A percentile compares a stretch with the other conserved stretches of the same genome.
phyloP scores from a whole-genome alignment of 2,113 vertebrate genomes.

The Spea multiplicata region DNA sequence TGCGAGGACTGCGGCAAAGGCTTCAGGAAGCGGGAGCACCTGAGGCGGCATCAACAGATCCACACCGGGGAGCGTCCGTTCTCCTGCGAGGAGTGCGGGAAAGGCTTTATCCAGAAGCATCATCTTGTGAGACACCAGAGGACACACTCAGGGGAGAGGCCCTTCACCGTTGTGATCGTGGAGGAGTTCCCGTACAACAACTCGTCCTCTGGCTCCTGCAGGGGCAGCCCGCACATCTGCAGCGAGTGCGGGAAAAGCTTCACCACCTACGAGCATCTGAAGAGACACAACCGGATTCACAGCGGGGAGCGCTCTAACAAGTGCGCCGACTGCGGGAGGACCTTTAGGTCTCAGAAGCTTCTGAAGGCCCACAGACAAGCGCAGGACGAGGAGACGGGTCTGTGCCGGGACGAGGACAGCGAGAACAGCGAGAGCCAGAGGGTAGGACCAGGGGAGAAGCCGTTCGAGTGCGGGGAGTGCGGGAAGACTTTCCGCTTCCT shows the following conservation, averaged over 20 bases:
- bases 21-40: constrained; percentile 26
- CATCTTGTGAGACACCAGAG: constrained; percentile 35
- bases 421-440: constrained; percentile 41
- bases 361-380: constrained; percentile 39
- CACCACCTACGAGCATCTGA: constrained; percentile 26
- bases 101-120: constrained; percentile 35
- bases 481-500: constrained; percentile 39
- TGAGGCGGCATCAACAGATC: constrained; percentile 38
- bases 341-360: constrained; percentile 41
- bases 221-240: constrained; percentile 35
- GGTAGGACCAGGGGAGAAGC: constrained; percentile 24
- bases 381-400: constrained; percentile 36
- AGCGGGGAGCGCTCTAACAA: constrained; percentile 62
- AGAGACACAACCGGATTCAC: constrained; percentile 28
- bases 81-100: constrained; percentile 40
- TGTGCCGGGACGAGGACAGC: constrained; percentile 26
- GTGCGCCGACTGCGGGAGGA: constrained; percentile 60
- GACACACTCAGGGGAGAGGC: constrained; percentile 49
- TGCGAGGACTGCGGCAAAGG: constrained; percentile 44
- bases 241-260: constrained; percentile 48
- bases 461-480: constrained; percentile 36
- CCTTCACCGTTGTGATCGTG: constrained; percentile 42
- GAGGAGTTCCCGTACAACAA: constrained; percentile 34
- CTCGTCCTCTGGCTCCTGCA: constrained; percentile 10
- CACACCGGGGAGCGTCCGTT: constrained; percentile 42